phyloP scores from a whole-genome alignment of 2,888 invertebrate species.

The Yponomeuta sedellus region DNA sequence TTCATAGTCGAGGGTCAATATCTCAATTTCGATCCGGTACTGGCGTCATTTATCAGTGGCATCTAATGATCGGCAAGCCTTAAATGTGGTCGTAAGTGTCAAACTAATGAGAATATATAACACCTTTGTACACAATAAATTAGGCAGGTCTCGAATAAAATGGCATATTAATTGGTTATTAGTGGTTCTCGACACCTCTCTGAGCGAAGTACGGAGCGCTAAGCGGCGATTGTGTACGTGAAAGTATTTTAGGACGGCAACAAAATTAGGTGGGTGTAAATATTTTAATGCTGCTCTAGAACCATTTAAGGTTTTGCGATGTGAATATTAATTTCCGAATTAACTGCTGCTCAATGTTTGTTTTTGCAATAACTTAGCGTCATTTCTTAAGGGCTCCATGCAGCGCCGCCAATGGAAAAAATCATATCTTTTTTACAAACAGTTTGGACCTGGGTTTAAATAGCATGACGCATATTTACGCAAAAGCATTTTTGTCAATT shows the following conservation, averaged over 20 bases:
- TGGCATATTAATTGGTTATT: slow-evolving; percentile 73
- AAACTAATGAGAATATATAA: slow-evolving; percentile 72
- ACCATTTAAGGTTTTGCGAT: slow-evolving; percentile 37
- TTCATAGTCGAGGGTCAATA: slow-evolving; percentile 50
- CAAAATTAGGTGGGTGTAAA: slow-evolving; percentile 53
- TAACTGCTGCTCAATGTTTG: slow-evolving; percentile 29
- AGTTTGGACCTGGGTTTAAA: too few species aligned
- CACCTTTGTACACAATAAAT: slow-evolving; percentile 61
- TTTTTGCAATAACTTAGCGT: slow-evolving; percentile 20
- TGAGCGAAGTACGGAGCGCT: slow-evolving; percentile 35
- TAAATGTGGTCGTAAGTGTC: slow-evolving; percentile 66
- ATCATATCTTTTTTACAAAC: too few species aligned
- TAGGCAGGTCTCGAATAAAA: slow-evolving; percentile 58
- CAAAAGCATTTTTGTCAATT: too few species aligned
- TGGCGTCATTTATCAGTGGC: slow-evolving; percentile 58
- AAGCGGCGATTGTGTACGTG: slow-evolving; percentile 38
- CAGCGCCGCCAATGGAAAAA: too few species aligned
- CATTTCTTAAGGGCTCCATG: background rate
- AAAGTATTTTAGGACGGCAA: slow-evolving; percentile 42
- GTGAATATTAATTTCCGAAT: slow-evolving; percentile 40
- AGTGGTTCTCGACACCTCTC: slow-evolving; percentile 59
- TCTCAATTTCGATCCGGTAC: slow-evolving; percentile 55
- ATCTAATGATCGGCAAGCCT: slow-evolving; percentile 64
- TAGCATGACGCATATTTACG: too few species aligned
- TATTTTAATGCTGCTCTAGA: slow-evolving; percentile 39